Base-by-base conservation (phyloP, 2,113 vertebrate genomes). In the Octodon degus region DNA sequence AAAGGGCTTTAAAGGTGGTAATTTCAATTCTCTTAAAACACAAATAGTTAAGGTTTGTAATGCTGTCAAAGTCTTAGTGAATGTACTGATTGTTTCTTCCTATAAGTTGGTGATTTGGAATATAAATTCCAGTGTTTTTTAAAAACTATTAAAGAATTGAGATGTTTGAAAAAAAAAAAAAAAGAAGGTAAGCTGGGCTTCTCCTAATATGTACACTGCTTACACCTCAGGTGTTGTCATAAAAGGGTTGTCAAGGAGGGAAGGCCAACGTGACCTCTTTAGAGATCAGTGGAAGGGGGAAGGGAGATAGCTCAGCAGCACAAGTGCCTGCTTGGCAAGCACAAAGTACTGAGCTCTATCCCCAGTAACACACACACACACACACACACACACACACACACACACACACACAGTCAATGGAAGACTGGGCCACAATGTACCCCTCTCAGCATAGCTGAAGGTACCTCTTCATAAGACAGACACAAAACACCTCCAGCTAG, bases 91-190 rank as follows among this genome's bases (percentile, higher is more conserved):
- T 80, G 20, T 68, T 79, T 2, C 47, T 90, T 79, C 2, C 47
- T 90, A 10, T 92, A 82, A 79, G 13, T 82, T 92, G 83, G n/a
- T 92, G 40, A 65, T 86, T 94, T 91, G 68, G 40, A 92, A 81
- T 9, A 60, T 60, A 83, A 62, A 47, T 63, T 94, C 2, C n/a
- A 63, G 22, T 6, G 13, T n/a, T 81, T 47, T 79, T 74, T 65
- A 7, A 2, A 72, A 88, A 84, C 50, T 25, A 12, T 86, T 79
- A 50, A 79, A 79, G 43, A 79, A 17, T 50, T 79, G 43, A 79
- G 76, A 30, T 95, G 13, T 19, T 80, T 80, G 40, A 91, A n/a
- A n/a, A n/a, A n/a, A n/a, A n/a, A n/a, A n/a, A n/a, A n/a, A n/a
- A n/a, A n/a, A n/a, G n/a, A n/a, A n/a, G 74, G 74, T 30, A 50